Evolutionary conservation across 2,888 invertebrate genomes (phyloP), one percentile per base, ranked within the genome.

Genomic region (Noctua janthe): DNA sequence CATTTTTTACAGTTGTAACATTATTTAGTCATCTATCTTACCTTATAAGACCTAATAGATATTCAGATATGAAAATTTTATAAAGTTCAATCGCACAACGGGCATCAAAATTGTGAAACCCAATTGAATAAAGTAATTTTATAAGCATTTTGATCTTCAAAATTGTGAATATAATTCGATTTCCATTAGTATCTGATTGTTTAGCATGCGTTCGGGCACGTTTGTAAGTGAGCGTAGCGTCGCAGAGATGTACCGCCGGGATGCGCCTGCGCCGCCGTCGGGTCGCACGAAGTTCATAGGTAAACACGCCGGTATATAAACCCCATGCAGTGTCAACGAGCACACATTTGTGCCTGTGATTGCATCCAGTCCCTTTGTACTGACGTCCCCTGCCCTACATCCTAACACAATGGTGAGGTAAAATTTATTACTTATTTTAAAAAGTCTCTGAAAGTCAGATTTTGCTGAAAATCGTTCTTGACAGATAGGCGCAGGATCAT

Each of bases 261-360:
- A 96, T 95, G 95, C 93, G 87, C 76, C 76, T 11, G 85, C 84
- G 92, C 94, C 84, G 85, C 90, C 93, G 87, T 84, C 91, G 91
- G 95, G 96, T 95, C 95, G 94, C 91, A 91, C 95, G 94, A 96
- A 96, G 97, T 97, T 97, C 97, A 97, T 95, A 97, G 96, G 97
- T 97, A 97, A 97, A 95, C 94, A 92, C 92, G 92, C 88, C 90
- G 92, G 94, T 97, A 96, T 97, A 97, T 97, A 97, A 97, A 94
- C 94, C 92, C 92, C 93, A 92, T 94, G 93, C 96, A 91, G 94
- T 97, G 96, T 95, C 97, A 95, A 93, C 92, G 92, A 92, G 93
- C 94, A 95, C 96, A 96, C 93, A 96, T 92, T 92, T 91, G 92
- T 92, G 94, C 90, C 90, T 90, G 94, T 94, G 94, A 91, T 91